Evolutionary conservation across 2,797 vertebrate genomes (phyloP).

Genomic region (Sorex maritimensis): DNA sequence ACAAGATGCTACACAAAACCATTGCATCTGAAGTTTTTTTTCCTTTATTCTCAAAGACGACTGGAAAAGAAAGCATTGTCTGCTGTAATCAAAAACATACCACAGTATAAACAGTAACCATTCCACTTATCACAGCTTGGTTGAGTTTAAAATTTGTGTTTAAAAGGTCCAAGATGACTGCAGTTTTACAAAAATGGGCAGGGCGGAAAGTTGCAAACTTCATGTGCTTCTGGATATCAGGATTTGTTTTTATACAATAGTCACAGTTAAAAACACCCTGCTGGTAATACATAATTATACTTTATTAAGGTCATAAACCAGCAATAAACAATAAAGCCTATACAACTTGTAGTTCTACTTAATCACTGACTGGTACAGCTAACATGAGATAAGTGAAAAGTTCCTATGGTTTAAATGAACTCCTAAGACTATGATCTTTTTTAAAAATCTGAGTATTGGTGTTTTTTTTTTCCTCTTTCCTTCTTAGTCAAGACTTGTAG

Average conservation of each 20-base stretch:
- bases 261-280: slow-evolving; percentile 99
- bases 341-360: slow-evolving; percentile 98
- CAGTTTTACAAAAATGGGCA: slow-evolving; percentile 98
- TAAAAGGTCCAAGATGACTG: slow-evolving; percentile 95
- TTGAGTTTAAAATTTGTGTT: slow-evolving; percentile 96
- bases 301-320: slow-evolving; percentile 98
- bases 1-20: slow-evolving; percentile 97
- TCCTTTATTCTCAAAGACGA: slow-evolving; percentile 96
- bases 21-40: slow-evolving; percentile 95
- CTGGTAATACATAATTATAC: slow-evolving; percentile 99
- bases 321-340: slow-evolving; percentile 99
- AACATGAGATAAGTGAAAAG: slow-evolving; percentile 97
- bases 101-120: slow-evolving; percentile 99
- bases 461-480: slow-evolving; percentile 90
- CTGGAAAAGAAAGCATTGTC: slow-evolving; percentile 95
- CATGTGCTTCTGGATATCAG: slow-evolving; percentile 98
- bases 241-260: slow-evolving; percentile 99
- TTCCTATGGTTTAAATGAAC: slow-evolving; percentile 97
- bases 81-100: slow-evolving; percentile 97
- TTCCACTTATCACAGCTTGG: slow-evolving; percentile 98
- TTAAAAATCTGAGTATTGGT: slow-evolving; percentile 93
- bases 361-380: slow-evolving; percentile 97
- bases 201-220: slow-evolving; percentile 97
- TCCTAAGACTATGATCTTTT: slow-evolving; percentile 95
- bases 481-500: slow-evolving; percentile 95